Evolutionary conservation across 1,140 invertebrate species (phyloP).

Genomic region (Ceratina australensis): DNA sequence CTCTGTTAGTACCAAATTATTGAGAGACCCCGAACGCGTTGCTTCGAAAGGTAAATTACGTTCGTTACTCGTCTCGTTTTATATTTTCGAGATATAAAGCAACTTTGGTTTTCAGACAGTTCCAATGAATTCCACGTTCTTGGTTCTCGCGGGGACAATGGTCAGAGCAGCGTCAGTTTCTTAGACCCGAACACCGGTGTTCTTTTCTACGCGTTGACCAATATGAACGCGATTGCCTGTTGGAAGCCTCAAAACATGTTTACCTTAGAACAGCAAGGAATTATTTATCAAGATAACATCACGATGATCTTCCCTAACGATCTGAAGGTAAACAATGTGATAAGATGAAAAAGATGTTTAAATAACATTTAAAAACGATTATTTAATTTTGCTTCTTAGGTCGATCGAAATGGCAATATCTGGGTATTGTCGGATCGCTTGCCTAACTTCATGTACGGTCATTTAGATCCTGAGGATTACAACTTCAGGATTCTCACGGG

Average conservation of each 20-base stretch:
- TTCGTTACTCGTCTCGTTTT: background rate
- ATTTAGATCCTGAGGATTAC: conserved; percentile 83
- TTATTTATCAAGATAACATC: conserved; percentile 85
- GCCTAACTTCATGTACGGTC: conserved; percentile 85
- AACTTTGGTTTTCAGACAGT: conserved; percentile 69
- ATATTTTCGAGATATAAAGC: background rate
- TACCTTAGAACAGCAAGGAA: conserved; percentile 83
- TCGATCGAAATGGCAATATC: conserved; percentile 84
- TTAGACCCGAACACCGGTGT: conserved; percentile 86
- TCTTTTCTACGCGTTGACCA: conserved; percentile 87
- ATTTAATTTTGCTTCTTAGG: conserved; percentile 63
- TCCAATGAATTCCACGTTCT: conserved; percentile 85
- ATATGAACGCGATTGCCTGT: conserved; percentile 88
- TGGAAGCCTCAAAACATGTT: conserved; percentile 87
- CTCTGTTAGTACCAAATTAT: conserved; percentile 83
- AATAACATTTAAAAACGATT: too few relatives aligned
- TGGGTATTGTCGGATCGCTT: conserved; percentile 88
- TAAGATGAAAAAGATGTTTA: background rate
- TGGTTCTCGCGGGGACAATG: conserved; percentile 85
- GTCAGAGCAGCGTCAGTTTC: conserved; percentile 87
- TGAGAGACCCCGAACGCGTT: conserved; percentile 81
- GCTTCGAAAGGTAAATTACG: conserved; percentile 69
- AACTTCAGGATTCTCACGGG: conserved; percentile 87
- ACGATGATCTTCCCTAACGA: conserved; percentile 89
- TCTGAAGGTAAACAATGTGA: conserved; percentile 82